Evolutionary conservation across 30 jellyfish, hydroid and myxozoan species (phyloP).

Genomic region (Pelagia noctiluca): DNA sequence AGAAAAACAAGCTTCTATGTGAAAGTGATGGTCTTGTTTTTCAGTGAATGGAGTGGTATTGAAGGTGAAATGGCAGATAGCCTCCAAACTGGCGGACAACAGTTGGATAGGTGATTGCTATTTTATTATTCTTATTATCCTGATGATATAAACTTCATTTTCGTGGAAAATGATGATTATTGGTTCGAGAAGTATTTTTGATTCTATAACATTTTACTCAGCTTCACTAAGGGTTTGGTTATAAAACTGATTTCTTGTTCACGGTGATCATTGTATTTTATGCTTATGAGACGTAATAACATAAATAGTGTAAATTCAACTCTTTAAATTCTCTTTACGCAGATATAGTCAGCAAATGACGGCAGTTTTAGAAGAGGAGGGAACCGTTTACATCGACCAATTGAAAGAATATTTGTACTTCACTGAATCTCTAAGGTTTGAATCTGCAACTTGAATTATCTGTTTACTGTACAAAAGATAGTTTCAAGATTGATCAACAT

Average conservation of each 20-base stretch:
- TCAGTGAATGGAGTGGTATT: constrained; percentile 97
- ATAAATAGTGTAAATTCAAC: no score
- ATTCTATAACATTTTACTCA: no score
- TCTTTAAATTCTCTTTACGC: no score
- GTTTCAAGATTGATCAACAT: no score
- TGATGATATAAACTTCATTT: no score
- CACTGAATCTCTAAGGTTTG: constrained; percentile 88
- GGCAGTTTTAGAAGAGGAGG: constrained; percentile 85
- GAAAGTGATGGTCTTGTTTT: not conserved
- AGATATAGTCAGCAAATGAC: constrained; percentile 72
- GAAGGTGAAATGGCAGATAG: constrained; percentile 95
- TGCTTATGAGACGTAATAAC: no score
- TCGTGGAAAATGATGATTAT: no score
- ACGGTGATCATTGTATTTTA: no score
- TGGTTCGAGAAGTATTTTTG: no score
- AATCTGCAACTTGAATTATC: not conserved
- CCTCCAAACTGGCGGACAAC: constrained; percentile 96
- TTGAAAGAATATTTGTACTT: constrained; percentile 86
- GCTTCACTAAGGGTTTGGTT: no score
- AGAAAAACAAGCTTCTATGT: not conserved
- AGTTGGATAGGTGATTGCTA: constrained; percentile 81
- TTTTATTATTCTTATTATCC: no score
- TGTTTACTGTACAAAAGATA: not conserved
- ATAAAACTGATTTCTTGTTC: no score
- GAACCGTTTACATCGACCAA: constrained; percentile 87